Evolutionary conservation across 1,140 invertebrate species (phyloP).

Genomic region (Agraylea sexmaculata): DNA sequence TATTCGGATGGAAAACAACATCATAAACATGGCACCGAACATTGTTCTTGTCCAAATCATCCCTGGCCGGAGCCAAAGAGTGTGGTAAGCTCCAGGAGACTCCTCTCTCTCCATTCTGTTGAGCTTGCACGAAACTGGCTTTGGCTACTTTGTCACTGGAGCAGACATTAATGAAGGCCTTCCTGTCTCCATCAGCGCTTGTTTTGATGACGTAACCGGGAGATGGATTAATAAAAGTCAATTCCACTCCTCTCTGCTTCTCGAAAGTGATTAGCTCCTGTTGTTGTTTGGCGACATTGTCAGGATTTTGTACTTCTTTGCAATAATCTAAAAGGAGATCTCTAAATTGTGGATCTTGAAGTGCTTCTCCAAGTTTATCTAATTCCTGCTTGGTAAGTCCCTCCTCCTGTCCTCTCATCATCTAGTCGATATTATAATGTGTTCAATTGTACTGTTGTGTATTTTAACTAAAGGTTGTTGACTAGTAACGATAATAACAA

Average conservation of each 20-base stretch:
- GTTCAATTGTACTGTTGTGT: too few relatives aligned
- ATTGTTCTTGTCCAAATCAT: constrained; percentile 67
- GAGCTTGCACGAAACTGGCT: constrained; percentile 49
- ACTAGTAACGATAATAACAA: too few relatives aligned
- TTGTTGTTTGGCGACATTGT: constrained; percentile 70
- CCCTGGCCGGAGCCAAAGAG: constrained; percentile 61
- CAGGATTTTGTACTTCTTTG: constrained; percentile 78
- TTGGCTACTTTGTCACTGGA: constrained; percentile 61
- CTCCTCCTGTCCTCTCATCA: too few relatives aligned
- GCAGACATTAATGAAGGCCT: constrained; percentile 85
- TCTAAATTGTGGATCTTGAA: constrained; percentile 80
- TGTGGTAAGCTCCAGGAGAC: constrained; percentile 78
- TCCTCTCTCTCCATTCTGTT: constrained; percentile 51
- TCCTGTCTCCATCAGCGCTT: constrained; percentile 62
- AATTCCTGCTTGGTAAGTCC: constrained; percentile 71
- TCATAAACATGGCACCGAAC: constrained; percentile 71
- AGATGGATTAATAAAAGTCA: constrained; percentile 78
- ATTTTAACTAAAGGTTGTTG: too few relatives aligned
- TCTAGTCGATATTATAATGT: too few relatives aligned
- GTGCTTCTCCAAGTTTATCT: constrained; percentile 60
- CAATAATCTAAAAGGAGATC: constrained; percentile 78
- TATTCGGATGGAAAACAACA: constrained; percentile 83
- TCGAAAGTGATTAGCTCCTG: constrained; percentile 77
- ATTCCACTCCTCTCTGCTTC: constrained; percentile 74
- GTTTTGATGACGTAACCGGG: constrained; percentile 87